Conservation (phyloP, 2,113 vertebrate genomes). For the Parotia lawesii region DNA sequence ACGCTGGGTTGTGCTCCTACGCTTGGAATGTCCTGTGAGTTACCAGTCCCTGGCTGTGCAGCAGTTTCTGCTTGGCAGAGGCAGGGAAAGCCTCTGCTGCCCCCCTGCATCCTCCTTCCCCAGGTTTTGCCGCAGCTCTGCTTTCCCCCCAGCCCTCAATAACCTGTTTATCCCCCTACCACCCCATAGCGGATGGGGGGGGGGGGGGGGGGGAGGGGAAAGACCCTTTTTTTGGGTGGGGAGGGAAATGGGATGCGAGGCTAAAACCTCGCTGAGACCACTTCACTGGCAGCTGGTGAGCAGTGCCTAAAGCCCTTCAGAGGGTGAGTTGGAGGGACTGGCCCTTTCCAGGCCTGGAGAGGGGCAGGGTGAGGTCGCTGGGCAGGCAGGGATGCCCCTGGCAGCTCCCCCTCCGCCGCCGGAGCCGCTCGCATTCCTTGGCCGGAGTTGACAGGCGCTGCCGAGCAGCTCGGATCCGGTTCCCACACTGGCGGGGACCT, state of each 20-base stretch:
- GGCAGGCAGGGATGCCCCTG: background rate
- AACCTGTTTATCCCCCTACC: background rate
- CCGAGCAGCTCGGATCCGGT: constrained; percentile 46
- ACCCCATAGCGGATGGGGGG: too few relatives aligned
- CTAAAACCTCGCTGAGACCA: fast-evolving
- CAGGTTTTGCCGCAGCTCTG: background rate
- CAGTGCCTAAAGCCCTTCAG: background rate
- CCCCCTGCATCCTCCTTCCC: background rate
- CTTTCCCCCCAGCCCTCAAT: background rate
- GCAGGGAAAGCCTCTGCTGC: background rate
- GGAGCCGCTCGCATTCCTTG: constrained; percentile 32
- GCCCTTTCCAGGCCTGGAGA: background rate
- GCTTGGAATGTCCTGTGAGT: background rate
- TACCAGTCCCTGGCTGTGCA: background rate
- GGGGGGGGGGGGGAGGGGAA: too few relatives aligned
- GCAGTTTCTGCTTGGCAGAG: background rate
- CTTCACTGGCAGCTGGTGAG: background rate
- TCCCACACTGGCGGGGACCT: constrained; percentile 61
- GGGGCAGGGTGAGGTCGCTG: background rate
- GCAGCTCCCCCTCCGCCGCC: background rate
- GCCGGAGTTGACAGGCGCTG: constrained; percentile 43
- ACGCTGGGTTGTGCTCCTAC: constrained; percentile 61
- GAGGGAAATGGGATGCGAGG: background rate
- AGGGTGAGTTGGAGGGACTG: background rate
- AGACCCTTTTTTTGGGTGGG: background rate